Evolutionary conservation across 2,113 vertebrate species (phyloP), one percentile per base, ranked within the genome.

Genomic region (Calonectris borealis): DNA sequence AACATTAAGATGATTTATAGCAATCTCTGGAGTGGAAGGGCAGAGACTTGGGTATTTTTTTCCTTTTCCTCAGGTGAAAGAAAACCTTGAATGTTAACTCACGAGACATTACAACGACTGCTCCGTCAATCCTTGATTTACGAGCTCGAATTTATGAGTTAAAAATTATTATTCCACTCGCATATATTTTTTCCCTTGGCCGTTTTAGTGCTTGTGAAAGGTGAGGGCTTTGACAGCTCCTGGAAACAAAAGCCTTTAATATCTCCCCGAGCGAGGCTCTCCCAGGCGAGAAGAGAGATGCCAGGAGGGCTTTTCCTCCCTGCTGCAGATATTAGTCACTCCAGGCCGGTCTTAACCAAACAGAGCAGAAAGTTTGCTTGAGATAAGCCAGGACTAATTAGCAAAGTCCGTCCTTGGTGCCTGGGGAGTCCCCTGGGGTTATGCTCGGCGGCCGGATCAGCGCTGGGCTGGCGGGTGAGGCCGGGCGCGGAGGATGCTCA

Each of bases 201-300:
- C 22, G 13, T 96, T 96, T 97, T 95, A 96, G 95, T 80, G 94
- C 95, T 93, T 95, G 96, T 97, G 97, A 96, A 97, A 97, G 97
- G 96, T 96, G 97, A 97, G 94, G 93, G 83, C 19, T 97, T 94
- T 96, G 96, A 97, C 95, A 96, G 95, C 94, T 90, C 94, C 95
- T 97, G 96, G 94, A 97, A 97, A 97, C 90, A 97, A 97, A 97
- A 97, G 42, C 95, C 80, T 93, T 92, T 95, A 91, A 95, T 78
- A 52, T 96, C 76, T 88, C 90, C 75, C 48, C 0, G 1, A 88
- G 92, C 31, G 69, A 78, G 90, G 85, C 66, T 94, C 49, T 92
- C 92, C 82, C 92, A 57, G 93, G 93, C 93, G 72, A 83, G 73
- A 21, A 13, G 64, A 69, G 90, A 73, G 88, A 66, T 93, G 95